Percentiles rank a stretch among this genome's conserved stretches.
Conservation (phyloP, 2,113 vertebrate species). For the Numenius arquata region DNA sequence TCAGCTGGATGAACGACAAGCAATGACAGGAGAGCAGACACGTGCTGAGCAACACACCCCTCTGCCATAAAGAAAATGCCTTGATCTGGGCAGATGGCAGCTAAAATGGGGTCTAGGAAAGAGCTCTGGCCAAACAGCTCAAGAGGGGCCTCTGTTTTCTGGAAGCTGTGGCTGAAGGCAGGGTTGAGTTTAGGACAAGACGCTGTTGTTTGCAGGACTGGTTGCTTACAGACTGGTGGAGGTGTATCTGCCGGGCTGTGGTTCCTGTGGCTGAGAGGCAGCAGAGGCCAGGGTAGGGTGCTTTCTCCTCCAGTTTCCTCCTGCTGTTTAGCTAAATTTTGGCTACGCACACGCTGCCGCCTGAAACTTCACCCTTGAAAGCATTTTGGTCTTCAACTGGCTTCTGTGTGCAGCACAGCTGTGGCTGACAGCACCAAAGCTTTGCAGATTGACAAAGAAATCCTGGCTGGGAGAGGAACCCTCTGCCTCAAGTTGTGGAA, state of each 20-base stretch:
- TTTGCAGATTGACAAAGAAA: not conserved
- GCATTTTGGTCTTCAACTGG: not conserved
- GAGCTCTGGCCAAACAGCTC: not conserved
- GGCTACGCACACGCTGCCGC: not conserved
- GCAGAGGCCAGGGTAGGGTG: not conserved
- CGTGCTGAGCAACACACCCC: not conserved
- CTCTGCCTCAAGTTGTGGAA: not conserved
- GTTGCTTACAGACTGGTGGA: not conserved
- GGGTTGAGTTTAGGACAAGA: not conserved
- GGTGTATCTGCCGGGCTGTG: not conserved
- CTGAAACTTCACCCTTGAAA: not conserved
- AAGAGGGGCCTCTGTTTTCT: not conserved
- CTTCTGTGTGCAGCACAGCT: not conserved
- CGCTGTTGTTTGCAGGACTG: not conserved
- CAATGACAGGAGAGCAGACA: fast-evolving
- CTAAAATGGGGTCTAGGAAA: not conserved
- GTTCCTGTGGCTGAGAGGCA: not conserved
- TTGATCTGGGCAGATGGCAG: not conserved
- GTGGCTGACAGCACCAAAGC: not conserved
- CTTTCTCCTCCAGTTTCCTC: not conserved
- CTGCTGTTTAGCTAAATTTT: not conserved
- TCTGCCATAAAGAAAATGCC: not conserved
- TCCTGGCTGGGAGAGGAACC: not conserved
- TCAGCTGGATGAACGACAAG: not conserved
- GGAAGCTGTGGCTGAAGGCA: not conserved